These are phyloP conservation scores for Peribatodes rhomboidaria DNA, from an alignment of 2,888 invertebrate genomes.

Conservation along the genomic window DNA sequence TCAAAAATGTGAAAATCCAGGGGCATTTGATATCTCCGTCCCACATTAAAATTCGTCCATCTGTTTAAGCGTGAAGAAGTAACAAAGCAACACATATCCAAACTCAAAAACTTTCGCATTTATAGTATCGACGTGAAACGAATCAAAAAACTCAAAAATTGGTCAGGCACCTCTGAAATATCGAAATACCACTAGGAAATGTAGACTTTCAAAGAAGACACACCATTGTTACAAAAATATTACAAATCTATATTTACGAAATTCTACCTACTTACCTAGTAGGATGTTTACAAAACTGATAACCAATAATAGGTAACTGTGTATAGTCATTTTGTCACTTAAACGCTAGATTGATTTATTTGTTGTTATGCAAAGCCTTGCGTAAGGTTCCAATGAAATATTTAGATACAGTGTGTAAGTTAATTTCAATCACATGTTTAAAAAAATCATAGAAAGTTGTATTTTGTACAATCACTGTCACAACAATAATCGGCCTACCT, in stretches of 20 bases:
- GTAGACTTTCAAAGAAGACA: background rate
- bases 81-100: too few relatives aligned
- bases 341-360: conserved; percentile 22
- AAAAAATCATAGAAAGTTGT: too few relatives aligned
- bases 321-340: conserved; percentile 24
- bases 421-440: conserved; percentile 25
- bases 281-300: conserved; percentile 19
- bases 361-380: conserved; percentile 26
- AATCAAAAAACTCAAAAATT: too few relatives aligned
- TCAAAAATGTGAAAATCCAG: too few relatives aligned
- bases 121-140: too few relatives aligned
- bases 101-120: too few relatives aligned
- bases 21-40: too few relatives aligned
- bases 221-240: conserved; percentile 2
- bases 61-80: too few relatives aligned
- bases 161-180: background rate
- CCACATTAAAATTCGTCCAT: too few relatives aligned
- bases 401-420: conserved; percentile 19
- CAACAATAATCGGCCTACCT: too few relatives aligned
- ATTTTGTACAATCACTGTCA: too few relatives aligned
- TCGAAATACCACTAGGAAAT: background rate
- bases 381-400: conserved; percentile 26
- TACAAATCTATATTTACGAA: conserved; percentile 8
- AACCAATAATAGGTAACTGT: conserved; percentile 18
- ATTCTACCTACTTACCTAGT: conserved; percentile 9